Evolutionary conservation across 2,888 invertebrate genomes (phyloP), one percentile per base, ranked within the genome.

Genomic region (Hetaerina titia): DNA sequence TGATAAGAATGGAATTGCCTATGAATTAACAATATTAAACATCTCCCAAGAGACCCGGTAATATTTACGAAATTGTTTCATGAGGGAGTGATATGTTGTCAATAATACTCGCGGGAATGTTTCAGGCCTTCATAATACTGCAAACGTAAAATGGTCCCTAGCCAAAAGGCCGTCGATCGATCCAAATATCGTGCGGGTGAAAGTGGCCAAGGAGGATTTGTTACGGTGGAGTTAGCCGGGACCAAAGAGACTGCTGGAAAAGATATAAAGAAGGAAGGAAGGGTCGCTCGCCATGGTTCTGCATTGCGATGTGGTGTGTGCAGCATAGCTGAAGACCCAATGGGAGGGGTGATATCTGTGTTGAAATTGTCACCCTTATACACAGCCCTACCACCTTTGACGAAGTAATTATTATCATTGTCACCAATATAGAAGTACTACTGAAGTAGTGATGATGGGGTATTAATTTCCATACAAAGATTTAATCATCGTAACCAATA

Each of bases 181-280:
- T 81, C 19, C 22, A 31, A 81, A 81, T 81, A 81, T 81, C 81
- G 81, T 19, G 31, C 81, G 81, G 81, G 81, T 81, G 81, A 81
- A 81, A 81, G 81, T 81, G 25, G 25, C 81, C 81, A 22, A 15
- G 31, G 81, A 8, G 81, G 81, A 81, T 81, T 31, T 81, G 81
- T 31, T 13, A 25, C 81, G 15, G 81, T 31, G 31, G 25, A 31
- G 81, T 81, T 81, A 81, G 81, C 81, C 81, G 81, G 81, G 81
- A 81, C 25, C 13, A 9, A n/a, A 81, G 25, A 31, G 31, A 25
- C 81, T 81, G 31, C 31, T 81, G 81, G 81, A 81, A 25, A 31
- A 19, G 81, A 25, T 9, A 69, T n/a, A 22, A 69, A 6, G 31
- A 9, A 22, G 81, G 31, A 31, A 81, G 13, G 0, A 81, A 81